Evolutionary conservation across 2,888 invertebrate genomes (phyloP).

Genomic region (Piscicola geometra): DNA sequence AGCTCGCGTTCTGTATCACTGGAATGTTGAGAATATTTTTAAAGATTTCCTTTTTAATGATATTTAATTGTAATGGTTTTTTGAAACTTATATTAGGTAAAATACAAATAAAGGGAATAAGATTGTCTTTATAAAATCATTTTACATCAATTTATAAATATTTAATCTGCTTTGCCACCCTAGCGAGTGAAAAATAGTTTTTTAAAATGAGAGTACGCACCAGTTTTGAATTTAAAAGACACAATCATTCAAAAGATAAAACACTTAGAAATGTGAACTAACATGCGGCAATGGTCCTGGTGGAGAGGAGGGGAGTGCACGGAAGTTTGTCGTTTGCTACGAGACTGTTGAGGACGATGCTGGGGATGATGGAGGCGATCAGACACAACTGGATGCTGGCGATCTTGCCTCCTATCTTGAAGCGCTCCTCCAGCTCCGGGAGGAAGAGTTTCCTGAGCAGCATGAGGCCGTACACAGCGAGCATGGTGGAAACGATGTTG

Average conservation of each 20-base stretch:
- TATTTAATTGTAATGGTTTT: no score
- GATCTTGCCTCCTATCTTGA: conserved; percentile 37
- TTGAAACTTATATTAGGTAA: no score
- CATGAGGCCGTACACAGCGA: conserved; percentile 40
- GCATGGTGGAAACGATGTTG: conserved; percentile 36
- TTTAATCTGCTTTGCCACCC: neutral
- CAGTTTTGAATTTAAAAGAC: neutral
- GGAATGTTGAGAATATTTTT: neutral
- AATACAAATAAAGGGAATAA: neutral
- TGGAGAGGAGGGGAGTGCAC: conserved; percentile 37
- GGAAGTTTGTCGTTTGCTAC: conserved; percentile 34
- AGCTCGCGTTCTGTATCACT: conserved; percentile 34
- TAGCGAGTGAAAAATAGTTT: neutral
- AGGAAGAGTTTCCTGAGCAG: conserved; percentile 32
- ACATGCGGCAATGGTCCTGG: conserved; percentile 39
- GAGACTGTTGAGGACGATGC: conserved; percentile 32
- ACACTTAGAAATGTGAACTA: neutral
- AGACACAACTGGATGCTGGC: conserved; percentile 37
- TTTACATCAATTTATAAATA: neutral
- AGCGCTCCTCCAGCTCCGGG: conserved; percentile 35
- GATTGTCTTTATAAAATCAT: neutral
- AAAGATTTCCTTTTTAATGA: no score
- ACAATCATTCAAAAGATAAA: neutral
- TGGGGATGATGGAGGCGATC: conserved; percentile 32
- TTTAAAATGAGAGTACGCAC: neutral